Evolutionary conservation across 1,140 invertebrate genomes (phyloP).

Genomic region (Tetramorium alpestre): DNA sequence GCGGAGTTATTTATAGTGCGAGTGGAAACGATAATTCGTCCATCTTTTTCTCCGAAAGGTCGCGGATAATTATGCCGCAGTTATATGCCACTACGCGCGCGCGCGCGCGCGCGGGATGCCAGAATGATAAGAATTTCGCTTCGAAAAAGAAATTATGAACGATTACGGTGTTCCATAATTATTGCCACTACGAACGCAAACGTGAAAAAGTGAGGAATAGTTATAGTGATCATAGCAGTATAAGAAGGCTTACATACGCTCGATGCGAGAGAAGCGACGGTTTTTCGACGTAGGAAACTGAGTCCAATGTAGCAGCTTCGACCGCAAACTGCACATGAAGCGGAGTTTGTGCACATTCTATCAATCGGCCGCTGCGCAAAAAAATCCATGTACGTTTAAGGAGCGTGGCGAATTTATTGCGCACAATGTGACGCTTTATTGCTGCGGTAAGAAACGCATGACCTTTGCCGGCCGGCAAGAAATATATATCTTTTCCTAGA

Average conservation of each 20-base stretch:
- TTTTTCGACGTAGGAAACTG: slow-evolving; percentile 43
- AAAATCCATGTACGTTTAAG: slow-evolving; percentile 46
- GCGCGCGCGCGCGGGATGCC: too few relatives aligned
- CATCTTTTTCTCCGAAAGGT: slow-evolving; percentile 13
- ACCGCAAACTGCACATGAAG: slow-evolving; percentile 43
- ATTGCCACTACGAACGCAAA: not conserved
- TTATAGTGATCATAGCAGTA: slow-evolving; percentile 37
- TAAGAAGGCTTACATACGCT: slow-evolving; percentile 40
- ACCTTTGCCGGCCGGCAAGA: slow-evolving; percentile 49
- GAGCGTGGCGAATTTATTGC: slow-evolving; percentile 33
- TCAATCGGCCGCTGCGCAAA: slow-evolving; percentile 43
- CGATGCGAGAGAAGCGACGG: not conserved
- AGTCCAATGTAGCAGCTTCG: slow-evolving; percentile 15
- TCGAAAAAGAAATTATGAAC: slow-evolving; percentile 1
- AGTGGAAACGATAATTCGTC: not conserved
- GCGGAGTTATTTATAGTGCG: slow-evolving; percentile 1
- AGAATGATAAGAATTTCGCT: slow-evolving; percentile 7
- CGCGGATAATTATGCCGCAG: not conserved
- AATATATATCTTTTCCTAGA: slow-evolving; percentile 59
- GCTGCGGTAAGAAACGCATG: slow-evolving; percentile 32
- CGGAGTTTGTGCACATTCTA: slow-evolving; percentile 43
- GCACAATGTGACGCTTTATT: slow-evolving; percentile 50
- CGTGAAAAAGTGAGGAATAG: slow-evolving; percentile 7
- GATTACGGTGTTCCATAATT: not conserved
- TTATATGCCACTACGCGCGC: not conserved